A percentile compares a stretch with the other conserved stretches of the same genome.
Conservation (phyloP, 2,888 invertebrate species). For the Aelia acuminata region DNA sequence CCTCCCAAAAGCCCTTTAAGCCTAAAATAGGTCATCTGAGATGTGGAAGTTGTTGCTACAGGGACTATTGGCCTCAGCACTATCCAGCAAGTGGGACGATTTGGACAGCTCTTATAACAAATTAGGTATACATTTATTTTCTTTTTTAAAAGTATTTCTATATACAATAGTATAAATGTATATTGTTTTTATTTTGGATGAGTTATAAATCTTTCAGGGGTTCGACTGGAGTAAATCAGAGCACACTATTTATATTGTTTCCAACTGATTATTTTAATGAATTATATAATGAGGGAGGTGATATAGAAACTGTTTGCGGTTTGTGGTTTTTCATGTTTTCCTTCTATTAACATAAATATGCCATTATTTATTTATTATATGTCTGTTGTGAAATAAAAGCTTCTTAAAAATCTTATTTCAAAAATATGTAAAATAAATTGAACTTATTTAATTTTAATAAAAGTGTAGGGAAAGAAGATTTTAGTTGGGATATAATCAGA, state of each 20-base stretch:
- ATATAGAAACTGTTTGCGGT: background rate
- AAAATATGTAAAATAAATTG: too few species aligned
- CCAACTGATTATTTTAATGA: background rate
- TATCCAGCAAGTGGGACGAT: slow-evolving; percentile 87
- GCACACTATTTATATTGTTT: background rate
- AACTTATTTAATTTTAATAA: too few species aligned
- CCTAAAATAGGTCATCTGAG: slow-evolving; percentile 61
- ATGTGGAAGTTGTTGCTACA: slow-evolving; percentile 66
- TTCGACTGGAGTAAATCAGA: background rate
- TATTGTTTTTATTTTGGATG: background rate
- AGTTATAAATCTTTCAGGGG: background rate
- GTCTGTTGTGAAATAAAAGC: background rate
- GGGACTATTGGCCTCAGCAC: slow-evolving; percentile 66
- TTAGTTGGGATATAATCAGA: too few species aligned
- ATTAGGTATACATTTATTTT: slow-evolving; percentile 75
- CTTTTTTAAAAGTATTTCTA: slow-evolving; percentile 53
- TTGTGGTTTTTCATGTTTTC: background rate
- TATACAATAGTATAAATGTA: slow-evolving; percentile 17
- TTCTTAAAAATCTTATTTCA: background rate
- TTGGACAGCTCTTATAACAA: slow-evolving; percentile 85
- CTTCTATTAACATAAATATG: background rate
- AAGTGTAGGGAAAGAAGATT: too few species aligned
- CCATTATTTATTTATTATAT: background rate
- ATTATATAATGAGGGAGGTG: background rate
- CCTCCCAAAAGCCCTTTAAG: slow-evolving; percentile 51